These are phyloP conservation scores for Todus mexicanus DNA, from an alignment of 2,797 vertebrate genomes.

Conservation along the genomic window DNA sequence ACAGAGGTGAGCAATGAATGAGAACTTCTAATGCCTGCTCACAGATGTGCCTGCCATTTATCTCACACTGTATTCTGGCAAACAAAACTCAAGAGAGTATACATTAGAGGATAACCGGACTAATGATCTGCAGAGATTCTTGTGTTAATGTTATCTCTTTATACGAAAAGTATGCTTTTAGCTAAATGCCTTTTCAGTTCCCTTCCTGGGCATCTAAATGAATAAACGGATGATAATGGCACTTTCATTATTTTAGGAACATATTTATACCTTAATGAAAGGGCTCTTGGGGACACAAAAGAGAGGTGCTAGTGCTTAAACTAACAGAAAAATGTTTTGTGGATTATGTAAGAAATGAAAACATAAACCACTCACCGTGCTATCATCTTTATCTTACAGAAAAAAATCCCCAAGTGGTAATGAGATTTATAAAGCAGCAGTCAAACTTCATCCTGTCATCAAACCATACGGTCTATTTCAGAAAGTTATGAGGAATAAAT, in stretches of 20 bases:
- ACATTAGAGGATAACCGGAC: background rate
- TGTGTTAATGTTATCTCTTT: slow-evolving; percentile 22
- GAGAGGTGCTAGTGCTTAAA: background rate
- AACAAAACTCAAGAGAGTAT: background rate
- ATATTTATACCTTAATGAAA: slow-evolving; percentile 59
- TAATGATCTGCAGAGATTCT: slow-evolving; percentile 47
- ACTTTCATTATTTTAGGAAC: slow-evolving; percentile 61
- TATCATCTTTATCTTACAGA: background rate
- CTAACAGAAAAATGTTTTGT: slow-evolving; percentile 41
- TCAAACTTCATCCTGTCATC: background rate
- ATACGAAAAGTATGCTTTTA: slow-evolving; percentile 43
- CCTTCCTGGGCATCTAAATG: slow-evolving; percentile 43
- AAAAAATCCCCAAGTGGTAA: background rate
- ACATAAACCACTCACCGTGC: background rate
- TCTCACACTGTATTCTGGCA: background rate
- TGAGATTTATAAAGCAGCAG: background rate
- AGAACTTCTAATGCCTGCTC: background rate
- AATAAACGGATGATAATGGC: slow-evolving; percentile 52
- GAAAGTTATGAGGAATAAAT: background rate
- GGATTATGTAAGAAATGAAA: background rate
- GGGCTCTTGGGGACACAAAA: slow-evolving; percentile 32
- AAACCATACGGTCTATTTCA: background rate
- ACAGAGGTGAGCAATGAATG: background rate
- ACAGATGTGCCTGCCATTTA: background rate
- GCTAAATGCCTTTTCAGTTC: slow-evolving; percentile 52